These are phyloP conservation scores for Gallinago media DNA, from an alignment of 2,113 vertebrate species.

Conservation along the genomic window DNA sequence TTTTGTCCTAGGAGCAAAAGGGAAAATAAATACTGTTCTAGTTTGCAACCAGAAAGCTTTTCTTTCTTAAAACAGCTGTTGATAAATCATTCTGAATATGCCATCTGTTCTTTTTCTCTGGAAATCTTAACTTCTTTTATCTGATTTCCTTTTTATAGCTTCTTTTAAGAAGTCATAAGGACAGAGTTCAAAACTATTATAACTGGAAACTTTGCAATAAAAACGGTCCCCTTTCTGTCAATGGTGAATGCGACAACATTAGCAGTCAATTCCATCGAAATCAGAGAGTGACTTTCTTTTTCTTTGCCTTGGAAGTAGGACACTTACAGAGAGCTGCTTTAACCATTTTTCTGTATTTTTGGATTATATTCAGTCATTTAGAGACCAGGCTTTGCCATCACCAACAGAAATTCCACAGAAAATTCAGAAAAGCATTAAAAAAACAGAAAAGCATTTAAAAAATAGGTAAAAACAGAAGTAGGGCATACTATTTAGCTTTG, in stretches of 20 bases:
- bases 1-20: neutral
- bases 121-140: neutral
- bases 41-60: neutral
- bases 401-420: neutral
- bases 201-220: neutral
- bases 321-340: neutral
- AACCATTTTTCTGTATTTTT: neutral
- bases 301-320: neutral
- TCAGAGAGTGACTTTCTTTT: neutral
- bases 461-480: neutral
- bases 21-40: neutral
- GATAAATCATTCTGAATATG: neutral
- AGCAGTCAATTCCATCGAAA: neutral
- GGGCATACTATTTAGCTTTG: accelerated
- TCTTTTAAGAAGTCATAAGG: neutral
- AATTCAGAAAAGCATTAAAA: neutral
- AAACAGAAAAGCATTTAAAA: neutral
- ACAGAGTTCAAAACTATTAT: neutral
- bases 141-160: neutral
- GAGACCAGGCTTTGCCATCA: neutral
- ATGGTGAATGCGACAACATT: neutral
- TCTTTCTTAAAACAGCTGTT: neutral
- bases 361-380: neutral
- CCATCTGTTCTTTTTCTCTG: neutral
- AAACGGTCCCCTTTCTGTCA: neutral